A percentile compares a stretch with the other conserved stretches of the same genome.
Conservation (phyloP, 2,113 vertebrate genomes). For the Pantherophis guttatus region DNA sequence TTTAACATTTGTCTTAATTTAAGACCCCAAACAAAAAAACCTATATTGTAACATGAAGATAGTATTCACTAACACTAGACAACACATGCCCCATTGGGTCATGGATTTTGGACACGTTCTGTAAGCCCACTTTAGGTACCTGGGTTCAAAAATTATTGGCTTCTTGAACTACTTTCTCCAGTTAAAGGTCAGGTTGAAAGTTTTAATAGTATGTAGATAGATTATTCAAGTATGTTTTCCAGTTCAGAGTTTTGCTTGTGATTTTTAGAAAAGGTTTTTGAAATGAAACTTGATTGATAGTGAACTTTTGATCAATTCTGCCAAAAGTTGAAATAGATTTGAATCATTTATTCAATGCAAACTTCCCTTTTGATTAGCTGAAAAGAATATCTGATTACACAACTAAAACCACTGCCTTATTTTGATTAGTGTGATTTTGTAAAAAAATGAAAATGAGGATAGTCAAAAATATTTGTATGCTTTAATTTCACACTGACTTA, state of each 20-base stretch:
- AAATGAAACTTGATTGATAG: not conserved
- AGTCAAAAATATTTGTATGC: not conserved
- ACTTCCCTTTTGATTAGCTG: not conserved
- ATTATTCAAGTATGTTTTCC: not conserved
- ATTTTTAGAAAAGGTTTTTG: not conserved
- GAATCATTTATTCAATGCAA: not conserved
- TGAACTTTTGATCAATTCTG: not conserved
- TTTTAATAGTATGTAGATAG: not conserved
- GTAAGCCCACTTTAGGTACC: not conserved
- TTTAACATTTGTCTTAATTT: not conserved
- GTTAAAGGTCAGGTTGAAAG: not conserved
- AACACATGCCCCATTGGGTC: not conserved
- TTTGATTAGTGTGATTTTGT: not conserved
- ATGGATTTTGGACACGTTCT: not conserved
- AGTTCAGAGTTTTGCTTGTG: not conserved
- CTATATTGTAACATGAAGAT: not conserved
- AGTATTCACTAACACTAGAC: not conserved
- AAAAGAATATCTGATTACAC: not conserved
- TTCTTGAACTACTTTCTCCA: not conserved
- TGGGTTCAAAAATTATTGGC: not conserved
- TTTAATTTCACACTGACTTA: not conserved
- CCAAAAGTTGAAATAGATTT: not conserved
- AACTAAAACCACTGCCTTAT: not conserved
- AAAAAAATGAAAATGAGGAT: not conserved
- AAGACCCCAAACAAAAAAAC: not conserved